These are phyloP conservation scores for Celastrina argiolus DNA, from an alignment of 2,888 invertebrate genomes.

Conservation along the genomic window DNA sequence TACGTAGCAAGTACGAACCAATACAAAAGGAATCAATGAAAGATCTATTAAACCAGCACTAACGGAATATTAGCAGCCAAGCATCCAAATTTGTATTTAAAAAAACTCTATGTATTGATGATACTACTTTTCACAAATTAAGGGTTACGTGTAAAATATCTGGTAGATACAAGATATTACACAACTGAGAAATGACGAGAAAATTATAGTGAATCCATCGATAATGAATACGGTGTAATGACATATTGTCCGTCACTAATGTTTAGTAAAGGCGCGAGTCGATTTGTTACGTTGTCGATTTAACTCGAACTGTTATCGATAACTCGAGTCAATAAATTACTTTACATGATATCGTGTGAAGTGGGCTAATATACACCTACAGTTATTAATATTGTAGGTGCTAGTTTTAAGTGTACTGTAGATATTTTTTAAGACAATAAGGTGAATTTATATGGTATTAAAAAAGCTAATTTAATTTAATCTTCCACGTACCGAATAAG, in stretches of 20 bases:
- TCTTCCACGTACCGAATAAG: too few species aligned
- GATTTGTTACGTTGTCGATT: conserved; percentile 58
- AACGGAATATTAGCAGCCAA: too few species aligned
- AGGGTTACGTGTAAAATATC: neutral
- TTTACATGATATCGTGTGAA: conserved; percentile 51
- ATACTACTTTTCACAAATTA: neutral
- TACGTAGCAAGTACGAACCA: too few species aligned
- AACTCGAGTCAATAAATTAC: conserved; percentile 60
- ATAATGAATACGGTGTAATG: conserved; percentile 40
- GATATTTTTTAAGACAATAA: neutral
- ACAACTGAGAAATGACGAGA: conserved; percentile 14
- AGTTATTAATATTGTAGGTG: conserved; percentile 23
- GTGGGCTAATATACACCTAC: conserved; percentile 42
- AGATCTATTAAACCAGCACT: too few species aligned
- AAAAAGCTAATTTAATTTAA: too few species aligned
- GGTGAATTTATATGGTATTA: too few species aligned
- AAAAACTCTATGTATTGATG: neutral
- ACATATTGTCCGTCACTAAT: conserved; percentile 58
- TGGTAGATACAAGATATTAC: neutral
- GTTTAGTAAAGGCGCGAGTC: conserved; percentile 49
- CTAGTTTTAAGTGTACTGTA: neutral
- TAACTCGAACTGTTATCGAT: conserved; percentile 55
- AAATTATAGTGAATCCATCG: conserved; percentile 27
- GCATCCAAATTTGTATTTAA: too few species aligned
- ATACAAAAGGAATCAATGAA: too few species aligned